Evolutionary conservation across 2,113 vertebrate genomes (phyloP).

Genomic region (Forbesichthys papilliferus): DNA sequence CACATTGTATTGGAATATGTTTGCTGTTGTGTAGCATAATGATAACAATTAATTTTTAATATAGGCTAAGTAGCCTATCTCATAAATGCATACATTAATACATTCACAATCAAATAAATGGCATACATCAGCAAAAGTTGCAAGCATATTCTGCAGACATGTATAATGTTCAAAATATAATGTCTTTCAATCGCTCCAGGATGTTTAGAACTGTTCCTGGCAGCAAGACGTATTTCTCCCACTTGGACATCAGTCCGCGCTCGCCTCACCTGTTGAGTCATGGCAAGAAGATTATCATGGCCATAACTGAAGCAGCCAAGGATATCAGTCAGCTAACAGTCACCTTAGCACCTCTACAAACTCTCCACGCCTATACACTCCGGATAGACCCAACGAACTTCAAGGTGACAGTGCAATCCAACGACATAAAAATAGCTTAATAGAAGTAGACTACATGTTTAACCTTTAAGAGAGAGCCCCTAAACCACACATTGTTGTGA

Average conservation of each 20-base stretch:
- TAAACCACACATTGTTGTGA: no score
- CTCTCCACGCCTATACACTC: slow-evolving; percentile 76
- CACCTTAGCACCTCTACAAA: slow-evolving; percentile 72
- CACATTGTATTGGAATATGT: no score
- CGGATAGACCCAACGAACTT: slow-evolving; percentile 78
- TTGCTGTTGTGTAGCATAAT: no score
- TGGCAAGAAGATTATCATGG: slow-evolving; percentile 75
- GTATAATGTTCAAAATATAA: background rate
- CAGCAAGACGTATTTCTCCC: slow-evolving; percentile 78
- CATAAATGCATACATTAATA: no score
- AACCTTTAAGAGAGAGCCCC: no score
- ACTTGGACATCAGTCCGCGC: slow-evolving; percentile 70
- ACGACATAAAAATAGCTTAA: no score
- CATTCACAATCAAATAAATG: background rate
- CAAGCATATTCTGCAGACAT: background rate
- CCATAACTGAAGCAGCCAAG: slow-evolving; percentile 70
- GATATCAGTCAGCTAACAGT: slow-evolving; percentile 72
- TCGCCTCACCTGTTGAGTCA: slow-evolving; percentile 69
- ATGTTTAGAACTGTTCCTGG: slow-evolving; percentile 75
- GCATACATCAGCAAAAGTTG: background rate
- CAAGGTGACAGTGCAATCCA: slow-evolving; percentile 62
- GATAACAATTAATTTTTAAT: no score
- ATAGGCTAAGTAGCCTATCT: no score
- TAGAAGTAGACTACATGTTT: no score
- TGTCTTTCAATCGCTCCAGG: slow-evolving; percentile 42